A percentile compares a stretch with the other conserved stretches of the same genome.
phyloP scores from a whole-genome alignment of 2,888 invertebrate genomes.

The Ariolimax columbianus region DNA sequence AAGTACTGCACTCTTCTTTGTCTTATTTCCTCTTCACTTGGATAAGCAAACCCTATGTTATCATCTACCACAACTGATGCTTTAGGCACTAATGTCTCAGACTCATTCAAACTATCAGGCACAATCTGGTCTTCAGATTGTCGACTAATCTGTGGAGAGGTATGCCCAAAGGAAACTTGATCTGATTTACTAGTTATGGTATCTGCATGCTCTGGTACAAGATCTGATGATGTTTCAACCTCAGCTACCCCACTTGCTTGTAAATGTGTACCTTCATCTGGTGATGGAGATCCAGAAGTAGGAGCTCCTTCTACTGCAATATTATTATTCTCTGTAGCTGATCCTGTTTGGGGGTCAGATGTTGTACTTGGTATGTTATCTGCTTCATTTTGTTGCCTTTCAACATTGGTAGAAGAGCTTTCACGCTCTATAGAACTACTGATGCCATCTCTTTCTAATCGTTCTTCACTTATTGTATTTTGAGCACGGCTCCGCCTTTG shows the following conservation, averaged over 20 bases:
- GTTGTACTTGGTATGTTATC: background rate
- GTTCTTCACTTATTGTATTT: slow-evolving; percentile 10
- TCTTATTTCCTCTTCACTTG: slow-evolving; percentile 46
- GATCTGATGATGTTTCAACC: background rate
- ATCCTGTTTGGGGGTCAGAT: background rate
- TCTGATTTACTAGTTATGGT: background rate
- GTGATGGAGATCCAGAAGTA: background rate
- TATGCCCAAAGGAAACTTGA: background rate
- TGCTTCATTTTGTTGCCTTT: slow-evolving; percentile 11
- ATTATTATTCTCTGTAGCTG: background rate
- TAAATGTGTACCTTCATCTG: background rate
- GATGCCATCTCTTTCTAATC: background rate
- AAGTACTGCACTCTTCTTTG: slow-evolving; percentile 52
- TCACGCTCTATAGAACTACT: background rate
- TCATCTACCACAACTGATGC: slow-evolving; percentile 40
- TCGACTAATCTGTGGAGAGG: background rate
- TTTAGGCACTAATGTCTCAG: slow-evolving; percentile 13
- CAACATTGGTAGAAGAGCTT: background rate
- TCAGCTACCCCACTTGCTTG: background rate
- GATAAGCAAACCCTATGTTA: background rate
- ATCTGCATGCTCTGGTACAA: background rate
- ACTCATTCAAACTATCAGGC: background rate
- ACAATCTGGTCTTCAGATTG: background rate
- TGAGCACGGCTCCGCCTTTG: slow-evolving; percentile 44
- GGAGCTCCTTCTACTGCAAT: background rate